Percentiles rank a stretch among this genome's conserved stretches.
phyloP scores from a whole-genome alignment of 2,797 vertebrate genomes.

The Oceanodroma leucorhoa region DNA sequence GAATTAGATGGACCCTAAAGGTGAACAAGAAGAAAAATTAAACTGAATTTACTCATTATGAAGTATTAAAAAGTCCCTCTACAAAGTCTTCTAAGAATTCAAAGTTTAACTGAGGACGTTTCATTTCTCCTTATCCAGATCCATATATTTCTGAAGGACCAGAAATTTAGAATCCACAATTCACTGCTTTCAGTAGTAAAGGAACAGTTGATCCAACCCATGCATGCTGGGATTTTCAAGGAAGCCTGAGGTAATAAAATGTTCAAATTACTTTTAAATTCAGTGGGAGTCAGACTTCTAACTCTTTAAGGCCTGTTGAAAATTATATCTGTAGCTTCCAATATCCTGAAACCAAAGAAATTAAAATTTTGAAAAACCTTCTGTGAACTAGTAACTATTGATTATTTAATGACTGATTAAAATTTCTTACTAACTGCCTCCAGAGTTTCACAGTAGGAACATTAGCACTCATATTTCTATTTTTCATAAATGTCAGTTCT shows the following conservation, averaged over 20 bases:
- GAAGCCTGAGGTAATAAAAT: background rate
- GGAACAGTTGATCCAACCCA: background rate
- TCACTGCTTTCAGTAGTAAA: background rate
- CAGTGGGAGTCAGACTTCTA: background rate
- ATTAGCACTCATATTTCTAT: background rate
- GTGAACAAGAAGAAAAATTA: background rate
- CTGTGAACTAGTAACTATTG: background rate
- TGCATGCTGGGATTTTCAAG: background rate
- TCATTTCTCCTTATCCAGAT: background rate
- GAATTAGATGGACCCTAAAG: background rate
- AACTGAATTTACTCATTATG: background rate
- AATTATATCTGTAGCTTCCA: background rate
- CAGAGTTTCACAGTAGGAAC: background rate
- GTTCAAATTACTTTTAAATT: background rate
- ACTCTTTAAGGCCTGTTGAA: background rate
- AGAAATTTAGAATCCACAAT: background rate
- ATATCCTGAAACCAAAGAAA: background rate
- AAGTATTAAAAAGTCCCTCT: background rate
- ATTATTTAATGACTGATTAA: constrained; percentile 32
- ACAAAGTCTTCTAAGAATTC: background rate
- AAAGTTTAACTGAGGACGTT: background rate
- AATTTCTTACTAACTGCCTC: background rate
- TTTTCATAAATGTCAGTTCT: constrained; percentile 4
- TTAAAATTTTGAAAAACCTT: background rate
- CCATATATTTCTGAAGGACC: background rate